Conservation (phyloP, 2,113 vertebrate genomes). For the human (Homo sapiens) region DNA sequence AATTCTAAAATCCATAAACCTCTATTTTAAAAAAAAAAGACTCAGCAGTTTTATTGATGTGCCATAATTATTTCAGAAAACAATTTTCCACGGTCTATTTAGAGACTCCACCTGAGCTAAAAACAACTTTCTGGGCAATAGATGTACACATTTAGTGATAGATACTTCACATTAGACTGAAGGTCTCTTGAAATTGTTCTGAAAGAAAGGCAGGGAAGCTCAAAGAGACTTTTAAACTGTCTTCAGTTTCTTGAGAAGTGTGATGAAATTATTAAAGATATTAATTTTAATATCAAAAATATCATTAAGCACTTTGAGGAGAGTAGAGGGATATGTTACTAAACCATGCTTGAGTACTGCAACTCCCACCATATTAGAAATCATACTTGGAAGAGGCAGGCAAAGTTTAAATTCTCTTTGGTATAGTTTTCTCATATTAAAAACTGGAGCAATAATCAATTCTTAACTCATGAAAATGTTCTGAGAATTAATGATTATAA, state of each 20-base stretch:
- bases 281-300: conserved; percentile 47
- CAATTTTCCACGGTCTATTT: background rate
- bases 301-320: conserved; percentile 19
- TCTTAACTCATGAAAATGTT: conserved; percentile 32
- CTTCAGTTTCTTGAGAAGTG: background rate
- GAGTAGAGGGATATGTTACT: background rate
- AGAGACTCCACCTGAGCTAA: conserved; percentile 37
- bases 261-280: conserved; percentile 55
- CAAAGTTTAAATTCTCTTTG: conserved; percentile 42
- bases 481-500: conserved; percentile 2
- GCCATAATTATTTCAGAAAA: conserved; percentile 35
- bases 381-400: conserved; percentile 22
- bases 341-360: background rate
- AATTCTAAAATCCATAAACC: conserved; percentile 46
- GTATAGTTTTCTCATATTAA: conserved; percentile 30
- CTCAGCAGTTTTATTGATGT: background rate
- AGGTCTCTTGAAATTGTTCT: conserved; percentile 25
- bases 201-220: conserved; percentile 32
- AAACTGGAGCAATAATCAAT: conserved; percentile 41
- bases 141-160: conserved; percentile 23
- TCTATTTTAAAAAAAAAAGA: background rate
- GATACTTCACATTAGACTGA: conserved; percentile 1
- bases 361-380: conserved; percentile 43
- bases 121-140: conserved; percentile 51
- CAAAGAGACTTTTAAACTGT: conserved; percentile 17